Evolutionary conservation across 2,797 vertebrate species (phyloP).

Genomic region (Mus spretus): DNA sequence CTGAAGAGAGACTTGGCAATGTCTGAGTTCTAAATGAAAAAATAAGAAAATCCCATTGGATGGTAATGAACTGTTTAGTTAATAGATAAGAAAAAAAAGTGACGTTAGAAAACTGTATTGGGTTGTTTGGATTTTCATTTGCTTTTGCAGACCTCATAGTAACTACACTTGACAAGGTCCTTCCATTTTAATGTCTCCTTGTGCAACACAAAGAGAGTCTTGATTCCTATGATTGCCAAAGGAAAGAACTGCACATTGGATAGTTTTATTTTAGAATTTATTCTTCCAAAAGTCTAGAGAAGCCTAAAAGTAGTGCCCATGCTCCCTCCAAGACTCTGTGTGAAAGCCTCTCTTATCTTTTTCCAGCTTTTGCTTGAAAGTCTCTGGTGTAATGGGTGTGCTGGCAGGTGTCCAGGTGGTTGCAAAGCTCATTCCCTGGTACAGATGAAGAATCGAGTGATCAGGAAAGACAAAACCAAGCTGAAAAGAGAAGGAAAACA

Average conservation of each 20-base stretch:
- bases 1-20: not conserved
- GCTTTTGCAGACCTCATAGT: not conserved
- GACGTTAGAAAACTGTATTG: not conserved
- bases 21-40: not conserved
- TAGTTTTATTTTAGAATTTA: not conserved
- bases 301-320: not conserved
- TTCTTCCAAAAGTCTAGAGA: not conserved
- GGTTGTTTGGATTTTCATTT: not conserved
- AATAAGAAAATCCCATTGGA: not conserved
- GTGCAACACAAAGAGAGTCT: not conserved
- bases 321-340: not conserved
- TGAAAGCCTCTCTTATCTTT: not conserved
- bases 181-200: not conserved
- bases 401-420: not conserved
- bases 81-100: not conserved
- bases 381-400: not conserved
- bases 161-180: not conserved
- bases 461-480: not conserved
- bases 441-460: not conserved
- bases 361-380: not conserved
- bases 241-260: not conserved
- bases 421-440: not conserved
- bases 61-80: not conserved
- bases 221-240: not conserved
- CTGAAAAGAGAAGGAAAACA: not conserved